phyloP scores from a whole-genome alignment of 2,113 vertebrate genomes.

The Stigmatopora nigra region DNA sequence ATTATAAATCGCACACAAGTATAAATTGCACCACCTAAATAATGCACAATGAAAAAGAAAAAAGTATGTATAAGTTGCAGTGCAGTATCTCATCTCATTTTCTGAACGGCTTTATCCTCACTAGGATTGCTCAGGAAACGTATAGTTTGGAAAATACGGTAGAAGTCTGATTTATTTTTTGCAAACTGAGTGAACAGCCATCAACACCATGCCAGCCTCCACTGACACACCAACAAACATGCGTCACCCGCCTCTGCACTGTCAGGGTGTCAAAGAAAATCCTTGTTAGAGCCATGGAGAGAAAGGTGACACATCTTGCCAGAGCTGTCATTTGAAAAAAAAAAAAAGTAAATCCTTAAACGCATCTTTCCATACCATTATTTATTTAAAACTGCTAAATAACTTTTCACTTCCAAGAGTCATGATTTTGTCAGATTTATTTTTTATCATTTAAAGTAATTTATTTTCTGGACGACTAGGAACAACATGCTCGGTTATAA shows the following conservation, averaged over 20 bases:
- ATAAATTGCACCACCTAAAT: background rate
- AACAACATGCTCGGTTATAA: slow-evolving; percentile 51
- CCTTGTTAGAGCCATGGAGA: slow-evolving; percentile 40
- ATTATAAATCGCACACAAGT: no score
- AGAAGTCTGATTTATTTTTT: slow-evolving; percentile 3
- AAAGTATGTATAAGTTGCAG: no score
- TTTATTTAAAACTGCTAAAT: slow-evolving; percentile 3
- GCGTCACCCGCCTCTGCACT: slow-evolving; percentile 29
- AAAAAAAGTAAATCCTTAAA: slow-evolving; percentile 26
- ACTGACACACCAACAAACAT: slow-evolving; percentile 17
- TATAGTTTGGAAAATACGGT: no score
- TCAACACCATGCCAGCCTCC: slow-evolving; percentile 27
- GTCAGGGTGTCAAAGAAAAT: slow-evolving; percentile 44
- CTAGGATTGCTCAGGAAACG: no score
- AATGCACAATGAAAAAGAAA: background rate
- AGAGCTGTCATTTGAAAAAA: slow-evolving; percentile 25
- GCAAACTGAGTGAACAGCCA: slow-evolving; percentile 22
- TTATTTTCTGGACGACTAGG: slow-evolving; percentile 29
- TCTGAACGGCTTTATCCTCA: no score
- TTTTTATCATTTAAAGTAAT: slow-evolving; percentile 49
- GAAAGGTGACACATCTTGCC: slow-evolving; percentile 36
- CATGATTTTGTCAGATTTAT: slow-evolving; percentile 39
- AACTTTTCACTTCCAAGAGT: slow-evolving; percentile 19
- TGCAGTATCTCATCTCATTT: no score
- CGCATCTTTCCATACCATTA: background rate